A percentile compares a stretch with the other conserved stretches of the same genome.
phyloP scores from a whole-genome alignment of 2,888 invertebrate genomes.

The Tachystola acroxantha region DNA sequence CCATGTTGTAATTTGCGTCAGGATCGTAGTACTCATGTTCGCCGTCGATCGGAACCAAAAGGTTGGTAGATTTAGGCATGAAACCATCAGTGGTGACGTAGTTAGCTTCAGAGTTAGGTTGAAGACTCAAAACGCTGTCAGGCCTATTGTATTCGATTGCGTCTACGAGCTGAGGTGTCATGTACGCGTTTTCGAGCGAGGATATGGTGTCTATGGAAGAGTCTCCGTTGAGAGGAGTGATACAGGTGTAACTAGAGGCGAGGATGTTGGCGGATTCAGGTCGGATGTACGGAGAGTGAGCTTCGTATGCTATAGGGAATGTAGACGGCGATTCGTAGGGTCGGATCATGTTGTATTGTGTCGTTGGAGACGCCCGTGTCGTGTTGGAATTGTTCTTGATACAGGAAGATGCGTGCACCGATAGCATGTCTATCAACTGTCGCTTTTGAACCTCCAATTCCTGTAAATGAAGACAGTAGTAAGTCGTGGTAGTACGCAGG shows the following conservation, averaged over 20 bases:
- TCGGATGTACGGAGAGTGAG: constrained; percentile 69
- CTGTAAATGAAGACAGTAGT: constrained; percentile 60
- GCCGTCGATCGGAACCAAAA: constrained; percentile 74
- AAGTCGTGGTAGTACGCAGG: too few species aligned
- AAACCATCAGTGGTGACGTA: constrained; percentile 63
- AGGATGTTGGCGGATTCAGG: constrained; percentile 74
- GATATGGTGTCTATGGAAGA: constrained; percentile 61
- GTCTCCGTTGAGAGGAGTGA: constrained; percentile 56
- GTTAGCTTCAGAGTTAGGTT: constrained; percentile 44
- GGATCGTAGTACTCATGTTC: constrained; percentile 74
- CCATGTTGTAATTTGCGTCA: constrained; percentile 71
- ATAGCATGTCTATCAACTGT: constrained; percentile 87
- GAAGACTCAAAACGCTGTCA: constrained; percentile 66
- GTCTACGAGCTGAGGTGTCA: constrained; percentile 56
- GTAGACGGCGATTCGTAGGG: constrained; percentile 64
- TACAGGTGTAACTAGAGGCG: constrained; percentile 68
- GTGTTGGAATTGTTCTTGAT: constrained; percentile 68
- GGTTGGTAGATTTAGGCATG: constrained; percentile 62
- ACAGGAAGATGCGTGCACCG: constrained; percentile 85
- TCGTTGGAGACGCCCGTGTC: constrained; percentile 57
- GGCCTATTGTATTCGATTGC: constrained; percentile 54
- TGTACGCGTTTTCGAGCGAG: constrained; percentile 58
- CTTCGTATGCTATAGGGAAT: constrained; percentile 65
- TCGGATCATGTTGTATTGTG: constrained; percentile 62
- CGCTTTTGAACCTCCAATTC: constrained; percentile 88